Evolutionary conservation across 2,888 invertebrate species (phyloP).

Genomic region (Lochmaea capreae): DNA sequence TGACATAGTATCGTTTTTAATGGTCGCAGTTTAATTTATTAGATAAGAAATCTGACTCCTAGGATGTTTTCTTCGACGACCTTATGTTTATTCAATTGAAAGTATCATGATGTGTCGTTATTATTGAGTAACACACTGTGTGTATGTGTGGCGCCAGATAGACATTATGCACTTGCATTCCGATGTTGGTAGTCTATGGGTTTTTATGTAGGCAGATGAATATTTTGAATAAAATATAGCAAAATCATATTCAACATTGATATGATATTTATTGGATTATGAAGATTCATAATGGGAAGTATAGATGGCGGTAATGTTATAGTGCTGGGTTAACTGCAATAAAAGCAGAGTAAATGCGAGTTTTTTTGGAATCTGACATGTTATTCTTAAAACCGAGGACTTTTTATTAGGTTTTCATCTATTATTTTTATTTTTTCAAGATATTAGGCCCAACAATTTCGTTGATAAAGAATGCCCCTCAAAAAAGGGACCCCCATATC

Average conservation of each 20-base stretch:
- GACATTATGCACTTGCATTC: slow-evolving; percentile 38
- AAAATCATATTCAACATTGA: slow-evolving; percentile 9
- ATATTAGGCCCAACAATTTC: too few relatives aligned
- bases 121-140: slow-evolving; percentile 38
- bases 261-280: background rate
- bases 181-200: slow-evolving; percentile 9
- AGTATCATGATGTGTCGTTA: slow-evolving; percentile 37
- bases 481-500: too few relatives aligned
- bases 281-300: background rate
- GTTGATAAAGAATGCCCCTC: too few relatives aligned
- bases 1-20: slow-evolving; percentile 6
- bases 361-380: too few relatives aligned
- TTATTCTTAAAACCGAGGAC: too few relatives aligned
- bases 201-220: slow-evolving; percentile 28
- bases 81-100: slow-evolving; percentile 42
- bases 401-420: too few relatives aligned
- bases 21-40: slow-evolving; percentile 2
- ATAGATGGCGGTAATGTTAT: background rate
- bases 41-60: slow-evolving; percentile 32
- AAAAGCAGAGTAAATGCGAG: too few relatives aligned
- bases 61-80: slow-evolving; percentile 24
- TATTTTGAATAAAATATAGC: slow-evolving; percentile 30
- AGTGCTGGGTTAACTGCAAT: too few relatives aligned
- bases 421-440: too few relatives aligned
- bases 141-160: slow-evolving; percentile 36